Percentiles rank a stretch among this genome's conserved stretches.
These are phyloP conservation scores for Eupithecia abbreviata DNA, from an alignment of 2,888 invertebrate species.

Conservation along the genomic window DNA sequence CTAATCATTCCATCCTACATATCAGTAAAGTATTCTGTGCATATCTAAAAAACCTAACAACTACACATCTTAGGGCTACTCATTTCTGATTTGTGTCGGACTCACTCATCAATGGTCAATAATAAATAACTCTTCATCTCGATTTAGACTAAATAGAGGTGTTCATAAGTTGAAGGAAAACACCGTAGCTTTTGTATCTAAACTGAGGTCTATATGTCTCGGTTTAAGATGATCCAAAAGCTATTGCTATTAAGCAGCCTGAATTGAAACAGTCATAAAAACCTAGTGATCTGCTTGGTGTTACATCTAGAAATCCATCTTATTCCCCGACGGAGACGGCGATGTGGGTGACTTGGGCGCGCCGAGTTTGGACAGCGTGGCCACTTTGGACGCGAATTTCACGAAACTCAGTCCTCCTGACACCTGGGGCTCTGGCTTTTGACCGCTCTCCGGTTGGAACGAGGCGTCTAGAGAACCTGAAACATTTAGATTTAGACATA, in stretches of 20 bases:
- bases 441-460: constrained; percentile 66
- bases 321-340: constrained; percentile 63
- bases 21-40: too few species aligned
- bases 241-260: too few species aligned
- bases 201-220: not conserved
- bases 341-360: constrained; percentile 69
- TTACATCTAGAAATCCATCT: constrained; percentile 68
- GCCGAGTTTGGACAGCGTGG: constrained; percentile 70
- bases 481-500: not conserved
- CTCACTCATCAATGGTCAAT: too few species aligned
- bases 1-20: not conserved
- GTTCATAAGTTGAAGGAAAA: not conserved
- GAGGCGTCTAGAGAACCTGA: constrained; percentile 75
- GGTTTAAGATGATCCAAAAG: too few species aligned
- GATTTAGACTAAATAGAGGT: too few species aligned
- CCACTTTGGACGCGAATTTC: constrained; percentile 76
- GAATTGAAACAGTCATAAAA: not conserved
- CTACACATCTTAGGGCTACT: not conserved
- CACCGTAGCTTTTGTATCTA: not conserved
- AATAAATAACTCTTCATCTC: not conserved
- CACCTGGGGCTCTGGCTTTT: constrained; percentile 71
- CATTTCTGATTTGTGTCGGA: not conserved
- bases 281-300: too few species aligned
- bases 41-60: too few species aligned
- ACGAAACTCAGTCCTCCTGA: constrained; percentile 69